Percentiles rank a stretch among this genome's conserved stretches.
These are phyloP conservation scores for Tetramorium parvispinum DNA, from an alignment of 1,140 invertebrate genomes.

Conservation along the genomic window DNA sequence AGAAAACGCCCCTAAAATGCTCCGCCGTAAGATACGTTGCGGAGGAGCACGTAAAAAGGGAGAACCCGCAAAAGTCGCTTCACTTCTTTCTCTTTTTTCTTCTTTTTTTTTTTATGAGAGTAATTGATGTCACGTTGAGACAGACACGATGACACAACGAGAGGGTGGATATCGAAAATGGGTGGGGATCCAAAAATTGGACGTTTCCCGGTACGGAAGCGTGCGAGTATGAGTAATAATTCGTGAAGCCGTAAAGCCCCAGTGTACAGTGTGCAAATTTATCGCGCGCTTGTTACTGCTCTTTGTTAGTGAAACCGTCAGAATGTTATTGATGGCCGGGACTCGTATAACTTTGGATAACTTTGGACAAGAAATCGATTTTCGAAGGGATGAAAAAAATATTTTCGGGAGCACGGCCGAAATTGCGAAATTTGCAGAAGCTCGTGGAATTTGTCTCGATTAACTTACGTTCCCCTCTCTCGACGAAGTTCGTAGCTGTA, in stretches of 20 bases:
- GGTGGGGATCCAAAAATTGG: constrained; percentile 35
- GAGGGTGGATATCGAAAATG: constrained; percentile 34
- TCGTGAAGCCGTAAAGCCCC: constrained; percentile 45
- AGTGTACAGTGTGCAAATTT: constrained; percentile 48
- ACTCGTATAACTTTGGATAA: constrained; percentile 37
- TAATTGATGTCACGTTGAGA: not conserved
- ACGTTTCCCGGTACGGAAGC: constrained; percentile 28
- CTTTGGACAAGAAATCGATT: constrained; percentile 48
- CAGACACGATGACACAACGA: not conserved
- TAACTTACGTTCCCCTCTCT: not conserved
- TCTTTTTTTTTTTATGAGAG: not conserved
- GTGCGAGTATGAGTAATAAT: constrained; percentile 51
- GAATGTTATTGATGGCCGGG: constrained; percentile 54
- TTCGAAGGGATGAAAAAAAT: not conserved
- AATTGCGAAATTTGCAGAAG: not conserved
- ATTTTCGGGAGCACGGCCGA: not conserved
- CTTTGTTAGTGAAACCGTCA: constrained; percentile 58
- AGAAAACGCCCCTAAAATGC: constrained; percentile 43
- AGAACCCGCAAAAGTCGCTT: not conserved
- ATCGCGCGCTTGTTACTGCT: constrained; percentile 55
- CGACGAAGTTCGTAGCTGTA: not conserved
- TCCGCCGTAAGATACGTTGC: constrained; percentile 10
- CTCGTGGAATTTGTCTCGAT: constrained; percentile 19
- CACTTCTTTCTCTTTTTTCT: not conserved
- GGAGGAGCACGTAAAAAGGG: not conserved